Percentiles rank a stretch among this genome's conserved stretches.
phyloP scores from a whole-genome alignment of 1,140 invertebrate species.

The Chymomyza costata region DNA sequence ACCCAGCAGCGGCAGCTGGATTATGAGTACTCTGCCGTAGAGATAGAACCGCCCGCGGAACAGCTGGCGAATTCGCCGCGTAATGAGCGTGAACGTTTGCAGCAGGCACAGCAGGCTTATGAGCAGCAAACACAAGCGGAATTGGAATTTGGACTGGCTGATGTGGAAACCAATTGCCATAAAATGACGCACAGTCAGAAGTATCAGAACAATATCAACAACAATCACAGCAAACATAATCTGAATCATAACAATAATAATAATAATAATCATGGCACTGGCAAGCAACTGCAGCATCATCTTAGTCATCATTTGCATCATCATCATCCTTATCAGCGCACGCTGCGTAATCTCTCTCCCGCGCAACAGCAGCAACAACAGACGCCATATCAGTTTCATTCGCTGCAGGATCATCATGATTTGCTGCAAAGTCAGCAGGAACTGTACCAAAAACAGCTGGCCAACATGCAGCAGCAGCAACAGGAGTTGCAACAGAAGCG shows the following conservation, averaged over 20 bases:
- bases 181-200: conserved; percentile 33
- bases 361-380: conserved; percentile 18
- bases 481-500: conserved; percentile 38
- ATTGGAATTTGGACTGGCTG: conserved; percentile 50
- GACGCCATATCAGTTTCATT: conserved; percentile 55
- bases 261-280: conserved; percentile 1
- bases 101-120: conserved; percentile 59
- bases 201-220: conserved; percentile 17
- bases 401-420: conserved; percentile 60
- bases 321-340: conserved; percentile 61
- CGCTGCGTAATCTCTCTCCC: conserved; percentile 40
- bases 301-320: conserved; percentile 24
- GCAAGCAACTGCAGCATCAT: neutral
- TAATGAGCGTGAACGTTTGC: conserved; percentile 48
- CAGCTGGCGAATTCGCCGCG: conserved; percentile 60
- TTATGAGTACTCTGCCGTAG: conserved; percentile 59
- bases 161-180: conserved; percentile 47
- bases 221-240: conserved; percentile 35
- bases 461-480: conserved; percentile 47
- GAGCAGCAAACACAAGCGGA: conserved; percentile 57
- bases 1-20: conserved; percentile 28
- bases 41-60: conserved; percentile 60
- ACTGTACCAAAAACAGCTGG: conserved; percentile 54
- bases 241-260: conserved; percentile 10
- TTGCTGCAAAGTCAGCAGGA: conserved; percentile 56